These are phyloP conservation scores for Phoebastria nigripes DNA, from an alignment of 2,797 vertebrate genomes.

Conservation along the genomic window DNA sequence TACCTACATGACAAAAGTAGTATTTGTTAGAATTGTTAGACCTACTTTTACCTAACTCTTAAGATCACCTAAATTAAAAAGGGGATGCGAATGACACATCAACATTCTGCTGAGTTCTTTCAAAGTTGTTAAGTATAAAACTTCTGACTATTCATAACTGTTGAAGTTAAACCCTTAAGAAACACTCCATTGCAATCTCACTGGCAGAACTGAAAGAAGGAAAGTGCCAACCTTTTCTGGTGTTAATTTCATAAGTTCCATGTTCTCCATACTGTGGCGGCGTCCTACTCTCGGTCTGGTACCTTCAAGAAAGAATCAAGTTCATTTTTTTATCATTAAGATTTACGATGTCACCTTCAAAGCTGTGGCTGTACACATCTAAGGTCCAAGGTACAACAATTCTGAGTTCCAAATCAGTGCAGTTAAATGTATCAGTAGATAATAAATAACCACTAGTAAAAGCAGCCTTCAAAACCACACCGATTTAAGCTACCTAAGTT, in stretches of 20 bases:
- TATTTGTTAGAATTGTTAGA: not conserved
- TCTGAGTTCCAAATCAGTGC: not conserved
- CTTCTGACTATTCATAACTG: not conserved
- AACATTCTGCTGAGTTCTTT: not conserved
- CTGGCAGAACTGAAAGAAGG: not conserved
- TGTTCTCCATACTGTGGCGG: conserved; percentile 96
- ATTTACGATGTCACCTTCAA: not conserved
- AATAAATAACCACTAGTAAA: not conserved
- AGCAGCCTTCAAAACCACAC: not conserved
- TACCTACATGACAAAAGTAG: not conserved
- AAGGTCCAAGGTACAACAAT: not conserved
- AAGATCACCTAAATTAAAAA: not conserved
- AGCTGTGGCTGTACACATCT: not conserved
- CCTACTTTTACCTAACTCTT: not conserved
- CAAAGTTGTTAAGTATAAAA: not conserved
- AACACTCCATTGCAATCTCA: not conserved
- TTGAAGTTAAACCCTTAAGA: not conserved
- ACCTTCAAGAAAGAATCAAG: conserved; percentile 73
- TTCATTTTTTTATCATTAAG: not conserved
- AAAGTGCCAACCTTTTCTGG: conserved; percentile 87
- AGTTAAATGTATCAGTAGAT: not conserved
- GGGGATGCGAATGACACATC: not conserved
- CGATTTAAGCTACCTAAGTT: fast-evolving
- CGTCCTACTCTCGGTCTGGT: conserved; percentile 83
- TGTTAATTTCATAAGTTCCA: conserved; percentile 95